A percentile compares a stretch with the other conserved stretches of the same genome.
Evolutionary conservation across 2,113 vertebrate genomes (phyloP).

Genomic region (Ochotona princeps): DNA sequence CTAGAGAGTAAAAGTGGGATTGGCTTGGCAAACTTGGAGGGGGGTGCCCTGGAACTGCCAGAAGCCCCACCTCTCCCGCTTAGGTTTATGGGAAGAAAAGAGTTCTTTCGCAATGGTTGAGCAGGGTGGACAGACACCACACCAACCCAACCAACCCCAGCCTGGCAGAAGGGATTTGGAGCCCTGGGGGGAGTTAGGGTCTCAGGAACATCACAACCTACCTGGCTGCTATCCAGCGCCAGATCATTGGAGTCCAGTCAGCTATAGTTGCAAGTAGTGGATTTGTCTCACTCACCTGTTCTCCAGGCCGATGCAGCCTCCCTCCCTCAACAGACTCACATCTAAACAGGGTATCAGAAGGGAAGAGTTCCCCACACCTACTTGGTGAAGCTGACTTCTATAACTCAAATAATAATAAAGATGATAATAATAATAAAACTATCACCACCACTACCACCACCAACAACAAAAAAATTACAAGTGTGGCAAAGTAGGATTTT

Average conservation of each 20-base stretch:
- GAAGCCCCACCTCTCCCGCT: neutral
- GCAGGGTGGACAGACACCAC: neutral
- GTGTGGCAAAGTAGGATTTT: neutral
- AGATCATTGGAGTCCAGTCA: neutral
- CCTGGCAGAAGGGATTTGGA: neutral
- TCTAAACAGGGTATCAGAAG: neutral
- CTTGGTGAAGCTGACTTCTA: neutral
- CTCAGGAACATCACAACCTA: neutral
- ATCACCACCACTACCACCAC: no score
- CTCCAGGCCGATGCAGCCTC: neutral
- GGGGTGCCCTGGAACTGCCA: neutral
- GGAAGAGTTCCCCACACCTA: neutral
- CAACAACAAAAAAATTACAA: neutral
- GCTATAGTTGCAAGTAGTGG: neutral
- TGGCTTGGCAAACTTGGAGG: neutral
- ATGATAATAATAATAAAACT: no score
- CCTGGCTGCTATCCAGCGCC: no score
- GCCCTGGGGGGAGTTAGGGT: neutral
- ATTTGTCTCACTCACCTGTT: conserved; percentile 27
- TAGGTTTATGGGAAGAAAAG: neutral
- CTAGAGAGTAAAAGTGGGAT: conserved; percentile 32
- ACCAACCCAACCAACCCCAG: neutral
- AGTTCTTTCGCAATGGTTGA: neutral
- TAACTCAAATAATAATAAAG: neutral
- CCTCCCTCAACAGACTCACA: neutral